Evolutionary conservation across 2,113 vertebrate genomes (phyloP).

Genomic region (Propithecus coquereli): DNA sequence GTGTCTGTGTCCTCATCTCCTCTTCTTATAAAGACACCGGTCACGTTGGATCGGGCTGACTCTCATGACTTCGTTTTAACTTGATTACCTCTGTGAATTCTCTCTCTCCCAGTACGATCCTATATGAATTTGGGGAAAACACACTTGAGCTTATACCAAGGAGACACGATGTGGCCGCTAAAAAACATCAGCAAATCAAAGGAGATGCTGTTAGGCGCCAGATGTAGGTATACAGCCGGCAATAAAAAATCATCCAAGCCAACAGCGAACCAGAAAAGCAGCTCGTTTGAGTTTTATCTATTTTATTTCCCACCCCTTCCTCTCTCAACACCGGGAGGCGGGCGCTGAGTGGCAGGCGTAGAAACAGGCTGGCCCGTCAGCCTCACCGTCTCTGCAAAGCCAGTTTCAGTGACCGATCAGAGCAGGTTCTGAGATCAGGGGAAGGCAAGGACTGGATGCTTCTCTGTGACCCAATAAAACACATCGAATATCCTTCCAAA

Average conservation of each 20-base stretch:
- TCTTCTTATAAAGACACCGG: not conserved
- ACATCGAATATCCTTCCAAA: not conserved
- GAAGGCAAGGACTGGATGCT: not conserved
- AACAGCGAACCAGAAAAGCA: not conserved
- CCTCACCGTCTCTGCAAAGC: not conserved
- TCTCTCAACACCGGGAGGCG: not conserved
- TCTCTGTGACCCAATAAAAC: not conserved
- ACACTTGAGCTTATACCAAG: too few species aligned
- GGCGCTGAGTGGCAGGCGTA: not conserved
- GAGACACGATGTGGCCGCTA: not conserved
- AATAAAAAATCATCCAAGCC: not conserved
- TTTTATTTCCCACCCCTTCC: not conserved
- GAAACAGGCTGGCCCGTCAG: not conserved
- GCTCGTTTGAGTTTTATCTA: not conserved
- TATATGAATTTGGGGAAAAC: not conserved
- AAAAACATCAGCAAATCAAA: not conserved
- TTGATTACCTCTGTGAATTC: not conserved
- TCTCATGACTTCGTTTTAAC: not conserved
- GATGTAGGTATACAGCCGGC: not conserved
- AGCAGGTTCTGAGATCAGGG: not conserved
- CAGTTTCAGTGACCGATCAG: not conserved
- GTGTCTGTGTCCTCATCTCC: not conserved
- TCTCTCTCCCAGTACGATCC: not conserved
- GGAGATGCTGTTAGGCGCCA: not conserved
- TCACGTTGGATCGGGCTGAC: not conserved